Percentiles rank a stretch among this genome's conserved stretches.
phyloP scores from a whole-genome alignment of 2,797 vertebrate species.

The Sciurus carolinensis region DNA sequence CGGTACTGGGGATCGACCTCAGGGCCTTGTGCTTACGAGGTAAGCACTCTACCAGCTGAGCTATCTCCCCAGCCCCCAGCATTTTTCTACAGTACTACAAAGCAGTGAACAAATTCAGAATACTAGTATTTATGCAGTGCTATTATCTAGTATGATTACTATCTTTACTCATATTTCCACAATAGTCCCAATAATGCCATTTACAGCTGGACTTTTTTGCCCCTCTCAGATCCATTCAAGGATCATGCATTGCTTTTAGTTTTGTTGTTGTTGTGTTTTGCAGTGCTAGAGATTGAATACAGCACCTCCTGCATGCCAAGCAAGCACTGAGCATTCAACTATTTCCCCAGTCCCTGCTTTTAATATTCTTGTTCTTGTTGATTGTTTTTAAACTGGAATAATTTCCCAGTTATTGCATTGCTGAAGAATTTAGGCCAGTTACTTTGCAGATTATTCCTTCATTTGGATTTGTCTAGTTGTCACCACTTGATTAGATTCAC shows the following conservation, averaged over 20 bases:
- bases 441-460: background rate
- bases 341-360: too few species aligned
- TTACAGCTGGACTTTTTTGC: background rate
- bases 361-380: too few species aligned
- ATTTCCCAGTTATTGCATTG: background rate
- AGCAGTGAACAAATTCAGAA: background rate
- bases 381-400: background rate
- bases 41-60: too few species aligned
- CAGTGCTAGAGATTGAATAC: too few species aligned
- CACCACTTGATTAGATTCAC: background rate
- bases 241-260: background rate
- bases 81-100: background rate
- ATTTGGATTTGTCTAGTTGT: background rate
- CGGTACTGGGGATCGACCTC: too few species aligned
- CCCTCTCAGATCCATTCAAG: background rate
- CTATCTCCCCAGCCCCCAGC: too few species aligned
- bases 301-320: too few species aligned
- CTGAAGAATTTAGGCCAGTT: constrained; percentile 5
- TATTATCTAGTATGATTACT: background rate
- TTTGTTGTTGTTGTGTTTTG: too few species aligned
- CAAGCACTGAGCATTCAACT: too few species aligned
- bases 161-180: background rate
- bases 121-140: background rate
- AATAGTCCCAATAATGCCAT: background rate
- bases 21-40: too few species aligned